Percentiles rank a stretch among this genome's conserved stretches.
phyloP scores from a whole-genome alignment of 2,797 vertebrate species.

The Clarias pachynema region DNA sequence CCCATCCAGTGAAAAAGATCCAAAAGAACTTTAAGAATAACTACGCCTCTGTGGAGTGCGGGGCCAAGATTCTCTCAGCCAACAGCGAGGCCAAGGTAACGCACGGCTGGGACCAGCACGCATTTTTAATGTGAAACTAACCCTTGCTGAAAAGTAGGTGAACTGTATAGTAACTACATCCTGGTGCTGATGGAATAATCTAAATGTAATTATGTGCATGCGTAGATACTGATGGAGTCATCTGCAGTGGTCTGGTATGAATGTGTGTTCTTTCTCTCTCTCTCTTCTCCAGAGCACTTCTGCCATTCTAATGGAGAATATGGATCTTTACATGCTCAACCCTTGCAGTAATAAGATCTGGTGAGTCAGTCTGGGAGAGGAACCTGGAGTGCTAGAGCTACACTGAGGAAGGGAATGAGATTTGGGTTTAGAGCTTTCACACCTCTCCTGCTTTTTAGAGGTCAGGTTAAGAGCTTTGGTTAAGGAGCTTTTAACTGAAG shows the following conservation, averaged over 20 bases:
- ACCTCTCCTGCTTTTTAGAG: background rate
- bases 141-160: background rate
- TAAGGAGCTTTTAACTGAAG: background rate
- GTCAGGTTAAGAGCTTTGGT: too few species aligned
- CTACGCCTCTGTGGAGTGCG: conserved; percentile 97
- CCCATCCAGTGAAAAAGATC: conserved; percentile 89
- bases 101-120: background rate
- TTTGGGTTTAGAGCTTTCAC: background rate
- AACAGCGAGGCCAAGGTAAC: conserved; percentile 96
- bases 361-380: conserved; percentile 69
- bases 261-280: background rate
- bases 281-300: conserved; percentile 85
- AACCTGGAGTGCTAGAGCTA: too few species aligned
- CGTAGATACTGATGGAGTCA: background rate
- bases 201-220: background rate
- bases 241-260: background rate
- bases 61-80: conserved; percentile 95
- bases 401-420: background rate
- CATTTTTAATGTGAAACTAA: background rate
- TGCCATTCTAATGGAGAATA: conserved; percentile 97
- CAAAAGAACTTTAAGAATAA: conserved; percentile 98
- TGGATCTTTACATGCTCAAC: conserved; percentile 99
- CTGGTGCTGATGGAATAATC: background rate
- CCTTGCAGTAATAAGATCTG: conserved; percentile 99
- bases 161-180: background rate